phyloP scores from a whole-genome alignment of 1,140 invertebrate genomes.

The Sycophila sp. region DNA sequence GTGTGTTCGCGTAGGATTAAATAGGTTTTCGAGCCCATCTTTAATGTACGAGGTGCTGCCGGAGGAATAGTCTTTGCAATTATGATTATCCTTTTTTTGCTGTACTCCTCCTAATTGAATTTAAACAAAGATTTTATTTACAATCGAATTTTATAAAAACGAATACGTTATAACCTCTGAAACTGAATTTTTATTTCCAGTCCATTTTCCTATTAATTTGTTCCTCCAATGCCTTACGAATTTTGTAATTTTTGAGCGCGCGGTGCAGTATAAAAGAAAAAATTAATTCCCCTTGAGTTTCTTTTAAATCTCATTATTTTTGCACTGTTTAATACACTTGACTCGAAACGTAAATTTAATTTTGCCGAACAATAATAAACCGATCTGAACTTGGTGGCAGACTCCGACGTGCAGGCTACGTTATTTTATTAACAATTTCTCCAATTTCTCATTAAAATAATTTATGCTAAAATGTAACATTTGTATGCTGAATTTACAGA shows the following conservation, averaged over 20 bases:
- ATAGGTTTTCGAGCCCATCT: conserved; percentile 50
- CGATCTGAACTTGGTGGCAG: background rate
- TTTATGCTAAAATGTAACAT: no score
- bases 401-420: background rate
- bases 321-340: no score
- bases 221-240: background rate
- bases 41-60: no score
- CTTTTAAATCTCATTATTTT: background rate
- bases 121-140: background rate
- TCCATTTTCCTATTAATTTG: background rate
- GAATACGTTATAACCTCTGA: conserved; percentile 5
- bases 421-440: no score
- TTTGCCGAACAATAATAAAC: no score
- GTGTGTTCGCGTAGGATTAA: conserved; percentile 46
- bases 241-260: background rate
- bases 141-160: background rate
- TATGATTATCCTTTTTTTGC: conserved; percentile 39
- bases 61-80: conserved; percentile 40
- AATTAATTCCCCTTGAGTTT: background rate
- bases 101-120: background rate
- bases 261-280: background rate
- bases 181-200: background rate
- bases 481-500: no score
- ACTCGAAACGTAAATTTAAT: no score
- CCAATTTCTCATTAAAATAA: no score